phyloP scores from a whole-genome alignment of 2,888 invertebrate species.

The Morpho helenor region DNA sequence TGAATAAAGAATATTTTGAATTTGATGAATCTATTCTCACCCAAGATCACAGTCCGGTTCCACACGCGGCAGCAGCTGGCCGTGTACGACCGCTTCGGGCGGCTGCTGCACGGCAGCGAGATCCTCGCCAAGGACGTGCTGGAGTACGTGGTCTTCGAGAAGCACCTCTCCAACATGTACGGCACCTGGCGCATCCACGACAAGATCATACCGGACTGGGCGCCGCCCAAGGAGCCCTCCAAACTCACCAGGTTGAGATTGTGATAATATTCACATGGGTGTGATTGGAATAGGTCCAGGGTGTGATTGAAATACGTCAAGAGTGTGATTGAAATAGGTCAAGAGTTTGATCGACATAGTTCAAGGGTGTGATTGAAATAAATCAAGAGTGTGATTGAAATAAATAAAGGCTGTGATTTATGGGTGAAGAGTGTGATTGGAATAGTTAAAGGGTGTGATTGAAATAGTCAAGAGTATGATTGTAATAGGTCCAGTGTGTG shows the following conservation, averaged over 20 bases:
- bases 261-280: background rate
- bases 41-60: constrained; percentile 88
- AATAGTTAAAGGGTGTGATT: too few species aligned
- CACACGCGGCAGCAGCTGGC: constrained; percentile 95
- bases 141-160: constrained; percentile 98
- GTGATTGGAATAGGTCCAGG: too few species aligned
- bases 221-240: constrained; percentile 83
- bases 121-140: constrained; percentile 94
- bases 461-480: too few species aligned
- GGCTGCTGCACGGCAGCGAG: constrained; percentile 95
- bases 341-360: too few species aligned
- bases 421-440: too few species aligned
- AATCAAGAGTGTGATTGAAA: too few species aligned
- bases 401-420: too few species aligned
- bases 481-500: too few species aligned
- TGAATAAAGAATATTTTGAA: too few species aligned
- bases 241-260: constrained; percentile 71
- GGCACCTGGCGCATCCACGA: constrained; percentile 96
- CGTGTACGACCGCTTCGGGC: constrained; percentile 97
- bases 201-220: constrained; percentile 96
- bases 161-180: constrained; percentile 93
- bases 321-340: too few species aligned
- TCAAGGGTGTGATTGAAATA: too few species aligned
- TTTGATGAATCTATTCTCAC: background rate
- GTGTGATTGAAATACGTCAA: too few species aligned